These are phyloP conservation scores for Omphaloscelis lunosa DNA, from an alignment of 2,888 invertebrate genomes.

Conservation along the genomic window DNA sequence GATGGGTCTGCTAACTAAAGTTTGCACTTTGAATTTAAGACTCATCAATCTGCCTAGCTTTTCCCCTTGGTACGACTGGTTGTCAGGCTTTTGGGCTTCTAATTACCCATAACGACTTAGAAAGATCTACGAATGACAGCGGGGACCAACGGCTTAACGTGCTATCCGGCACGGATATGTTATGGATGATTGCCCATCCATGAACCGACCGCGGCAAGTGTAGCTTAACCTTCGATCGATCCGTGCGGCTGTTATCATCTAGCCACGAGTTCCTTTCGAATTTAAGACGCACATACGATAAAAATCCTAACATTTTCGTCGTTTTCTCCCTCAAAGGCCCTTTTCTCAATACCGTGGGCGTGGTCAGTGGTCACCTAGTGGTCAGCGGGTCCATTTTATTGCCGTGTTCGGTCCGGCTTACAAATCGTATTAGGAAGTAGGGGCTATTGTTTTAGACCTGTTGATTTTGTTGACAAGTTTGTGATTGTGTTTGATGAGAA, in stretches of 20 bases:
- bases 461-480: slow-evolving; percentile 56
- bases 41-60: too few species aligned
- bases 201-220: too few species aligned
- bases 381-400: slow-evolving; percentile 70
- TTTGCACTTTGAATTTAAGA: too few species aligned
- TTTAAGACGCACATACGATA: background rate
- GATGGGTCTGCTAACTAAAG: too few species aligned
- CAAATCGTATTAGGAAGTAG: slow-evolving; percentile 60
- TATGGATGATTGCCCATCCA: background rate
- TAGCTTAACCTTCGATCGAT: background rate
- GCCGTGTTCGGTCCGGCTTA: slow-evolving; percentile 56
- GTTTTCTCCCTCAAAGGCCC: slow-evolving; percentile 49
- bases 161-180: background rate
- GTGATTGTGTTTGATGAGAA: background rate
- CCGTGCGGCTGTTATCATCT: background rate
- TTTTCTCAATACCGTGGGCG: slow-evolving; percentile 71
- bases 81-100: background rate
- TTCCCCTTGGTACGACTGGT: background rate
- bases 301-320: background rate
- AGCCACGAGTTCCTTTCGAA: background rate
- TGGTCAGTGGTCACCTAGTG: slow-evolving; percentile 70
- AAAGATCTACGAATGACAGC: background rate
- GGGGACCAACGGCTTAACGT: background rate
- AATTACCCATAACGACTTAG: background rate
- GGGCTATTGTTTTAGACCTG: slow-evolving; percentile 64